Conservation (phyloP, 2,888 invertebrate species). For the Xestoiulus laeticollis region DNA sequence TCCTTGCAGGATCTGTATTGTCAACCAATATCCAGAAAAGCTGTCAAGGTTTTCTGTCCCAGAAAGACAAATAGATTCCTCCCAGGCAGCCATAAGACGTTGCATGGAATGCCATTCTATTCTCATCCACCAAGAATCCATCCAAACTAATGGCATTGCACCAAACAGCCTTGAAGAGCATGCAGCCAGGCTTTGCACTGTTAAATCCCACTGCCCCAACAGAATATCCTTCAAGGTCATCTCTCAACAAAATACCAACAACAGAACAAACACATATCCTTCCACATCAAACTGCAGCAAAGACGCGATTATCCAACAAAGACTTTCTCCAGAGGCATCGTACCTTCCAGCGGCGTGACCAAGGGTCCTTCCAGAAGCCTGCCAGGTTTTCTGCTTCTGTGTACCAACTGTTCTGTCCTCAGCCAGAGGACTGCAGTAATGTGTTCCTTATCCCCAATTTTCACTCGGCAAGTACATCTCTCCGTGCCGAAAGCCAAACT, state of each 20-base stretch:
- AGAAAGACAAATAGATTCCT: too few species aligned
- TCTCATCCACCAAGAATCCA: too few species aligned
- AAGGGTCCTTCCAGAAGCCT: slow-evolving; percentile 24
- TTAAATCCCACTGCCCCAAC: neutral
- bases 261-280: neutral
- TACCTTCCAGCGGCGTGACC: neutral
- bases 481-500: neutral
- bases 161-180: too few species aligned
- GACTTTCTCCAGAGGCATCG: neutral
- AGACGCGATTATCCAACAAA: neutral
- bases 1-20: too few species aligned
- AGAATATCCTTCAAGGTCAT: too few species aligned
- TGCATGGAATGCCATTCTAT: too few species aligned
- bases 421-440: neutral
- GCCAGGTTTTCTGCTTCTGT: neutral
- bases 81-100: too few species aligned
- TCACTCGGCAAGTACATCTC: neutral
- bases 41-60: too few species aligned
- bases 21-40: too few species aligned
- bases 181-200: too few species aligned
- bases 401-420: neutral
- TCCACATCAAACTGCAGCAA: neutral
- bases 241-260: neutral
- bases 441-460: neutral
- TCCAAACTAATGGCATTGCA: too few species aligned